Evolutionary conservation across 2,113 vertebrate genomes (phyloP), one percentile per base, ranked within the genome.

Genomic region (Astatoreochromis straeleni): DNA sequence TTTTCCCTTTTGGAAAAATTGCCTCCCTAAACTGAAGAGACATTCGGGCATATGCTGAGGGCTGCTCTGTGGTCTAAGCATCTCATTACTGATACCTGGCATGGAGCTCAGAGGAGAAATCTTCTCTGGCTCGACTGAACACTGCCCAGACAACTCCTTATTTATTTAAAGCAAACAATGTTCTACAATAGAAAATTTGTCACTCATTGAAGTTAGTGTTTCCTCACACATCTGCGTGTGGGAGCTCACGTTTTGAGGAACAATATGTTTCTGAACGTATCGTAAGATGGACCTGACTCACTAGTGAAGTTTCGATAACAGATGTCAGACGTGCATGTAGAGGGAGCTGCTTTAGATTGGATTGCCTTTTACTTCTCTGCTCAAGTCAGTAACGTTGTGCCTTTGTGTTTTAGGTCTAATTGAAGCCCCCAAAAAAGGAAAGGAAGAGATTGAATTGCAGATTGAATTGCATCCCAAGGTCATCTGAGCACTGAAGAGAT

Each of bases 381-480:
- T 85, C 85, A 91, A 63, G 88, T 91, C 92, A 91, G 93, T 93
- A 91, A 94, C 81, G 92, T 94, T 94, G 87, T 80, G 87, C 88
- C 73, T 89, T 84, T 92, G 88, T 94, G 85, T 83, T 89, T 93
- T 92, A 78, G 93, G 93, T 92, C 90, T 95, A 95, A 94, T 89
- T 88, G 92, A 94, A 91, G 82, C 80, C 91, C 29, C 47, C 13
- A 80, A 89, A 91, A 91, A 87, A 7, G 6, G 45, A 82, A 85
- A 45, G 78, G 85, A 87, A 83, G 89, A 93, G 89, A 95, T 93
- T 90, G 90, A 95, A 87, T 92, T 87, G 87, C 91, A 95, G 94
- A 94, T 88, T 94, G 90, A 94, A 95, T 95, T 91, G 90, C 87
- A 93, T 92, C 91, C 86, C 93, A 96, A 96, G 95, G 95, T 96